phyloP scores from a whole-genome alignment of 2,888 invertebrate species.

The Ligdia adustata region DNA sequence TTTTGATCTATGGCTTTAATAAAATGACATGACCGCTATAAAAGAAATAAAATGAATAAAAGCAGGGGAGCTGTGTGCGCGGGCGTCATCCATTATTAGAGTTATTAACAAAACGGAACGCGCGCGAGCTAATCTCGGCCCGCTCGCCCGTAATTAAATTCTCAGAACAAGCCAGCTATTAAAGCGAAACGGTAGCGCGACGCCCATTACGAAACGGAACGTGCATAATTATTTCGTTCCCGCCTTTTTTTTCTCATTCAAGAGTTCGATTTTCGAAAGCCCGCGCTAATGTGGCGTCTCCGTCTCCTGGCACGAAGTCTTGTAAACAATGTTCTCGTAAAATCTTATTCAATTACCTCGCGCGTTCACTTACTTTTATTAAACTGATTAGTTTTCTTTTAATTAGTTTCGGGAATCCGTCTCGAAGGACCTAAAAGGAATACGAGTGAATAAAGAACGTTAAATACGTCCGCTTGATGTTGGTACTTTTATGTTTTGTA shows the following conservation, averaged over 20 bases:
- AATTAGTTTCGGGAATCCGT: conserved; percentile 38
- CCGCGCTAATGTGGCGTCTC: conserved; percentile 76
- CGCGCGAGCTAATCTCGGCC: conserved; percentile 75
- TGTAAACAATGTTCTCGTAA: conserved; percentile 82
- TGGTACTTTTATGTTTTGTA: conserved; percentile 6
- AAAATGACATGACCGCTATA: conserved; percentile 43
- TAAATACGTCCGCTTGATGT: conserved; percentile 13
- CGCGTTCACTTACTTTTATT: conserved; percentile 58
- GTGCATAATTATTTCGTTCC: conserved; percentile 84
- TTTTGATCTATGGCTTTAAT: conserved; percentile 47
- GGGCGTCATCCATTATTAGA: conserved; percentile 77
- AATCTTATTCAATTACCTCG: conserved; percentile 75
- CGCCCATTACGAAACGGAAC: conserved; percentile 82
- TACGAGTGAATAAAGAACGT: conserved; percentile 6
- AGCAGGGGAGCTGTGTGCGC: conserved; percentile 56
- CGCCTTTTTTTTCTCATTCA: conserved; percentile 73
- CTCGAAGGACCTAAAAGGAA: conserved; percentile 10
- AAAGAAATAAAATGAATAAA: conserved; percentile 51
- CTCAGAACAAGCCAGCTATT: conserved; percentile 82
- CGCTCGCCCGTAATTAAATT: conserved; percentile 79
- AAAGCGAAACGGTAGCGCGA: conserved; percentile 82
- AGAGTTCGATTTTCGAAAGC: conserved; percentile 75
- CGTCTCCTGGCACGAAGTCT: conserved; percentile 71
- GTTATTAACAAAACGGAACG: conserved; percentile 81
- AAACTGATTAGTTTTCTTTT: conserved; percentile 64